These are phyloP conservation scores for Scyliorhinus canicula DNA, from an alignment of 2,797 vertebrate genomes.

Conservation along the genomic window DNA sequence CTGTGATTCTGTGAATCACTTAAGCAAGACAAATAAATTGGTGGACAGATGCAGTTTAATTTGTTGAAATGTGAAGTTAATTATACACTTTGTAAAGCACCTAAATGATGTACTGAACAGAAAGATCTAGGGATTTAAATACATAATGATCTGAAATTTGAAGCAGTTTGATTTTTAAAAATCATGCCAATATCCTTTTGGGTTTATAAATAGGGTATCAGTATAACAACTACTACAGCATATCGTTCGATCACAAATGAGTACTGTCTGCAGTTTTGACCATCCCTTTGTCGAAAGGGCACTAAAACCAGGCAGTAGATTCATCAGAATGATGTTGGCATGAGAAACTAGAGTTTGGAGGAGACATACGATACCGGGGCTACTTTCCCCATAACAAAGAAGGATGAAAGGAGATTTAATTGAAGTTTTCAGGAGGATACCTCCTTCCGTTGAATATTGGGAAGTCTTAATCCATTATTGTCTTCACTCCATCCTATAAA, in stretches of 20 bases:
- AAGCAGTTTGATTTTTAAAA: not conserved
- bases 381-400: too few species aligned
- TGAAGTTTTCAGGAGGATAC: not conserved
- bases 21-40: too few species aligned
- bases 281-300: not conserved
- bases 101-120: not conserved
- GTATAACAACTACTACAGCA: not conserved
- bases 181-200: not conserved
- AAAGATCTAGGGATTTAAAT: not conserved
- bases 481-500: too few species aligned
- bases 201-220: not conserved
- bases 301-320: not conserved
- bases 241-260: not conserved
- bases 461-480: too few species aligned
- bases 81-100: not conserved
- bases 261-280: not conserved
- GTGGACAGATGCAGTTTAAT: not conserved
- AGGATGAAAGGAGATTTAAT: too few species aligned
- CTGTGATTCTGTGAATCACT: too few species aligned
- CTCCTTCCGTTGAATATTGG: too few species aligned
- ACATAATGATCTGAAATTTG: not conserved
- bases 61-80: not conserved
- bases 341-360: too few species aligned
- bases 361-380: not conserved
- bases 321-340: not conserved